Conservation (phyloP, 2,113 vertebrate genomes). For the Ivindomyrus marchei region DNA sequence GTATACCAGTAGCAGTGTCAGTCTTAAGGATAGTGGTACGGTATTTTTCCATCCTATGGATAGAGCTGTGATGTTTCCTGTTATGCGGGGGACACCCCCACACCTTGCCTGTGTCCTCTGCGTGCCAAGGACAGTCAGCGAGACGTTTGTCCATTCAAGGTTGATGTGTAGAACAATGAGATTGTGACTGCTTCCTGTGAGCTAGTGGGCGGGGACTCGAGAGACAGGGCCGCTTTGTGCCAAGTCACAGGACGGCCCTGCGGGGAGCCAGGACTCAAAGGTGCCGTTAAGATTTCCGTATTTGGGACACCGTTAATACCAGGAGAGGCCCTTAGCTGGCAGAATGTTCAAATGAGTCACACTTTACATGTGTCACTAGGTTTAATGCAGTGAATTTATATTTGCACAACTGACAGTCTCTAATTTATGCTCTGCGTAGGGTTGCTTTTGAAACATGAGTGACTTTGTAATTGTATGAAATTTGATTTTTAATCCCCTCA, state of each 20-base stretch:
- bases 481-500: neutral
- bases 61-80: neutral
- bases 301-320: neutral
- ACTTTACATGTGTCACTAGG: neutral
- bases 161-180: neutral
- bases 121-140: neutral
- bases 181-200: neutral
- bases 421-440: neutral
- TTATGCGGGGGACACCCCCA: neutral
- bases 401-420: neutral
- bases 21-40: neutral
- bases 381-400: neutral
- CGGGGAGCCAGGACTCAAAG: neutral
- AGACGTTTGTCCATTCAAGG: neutral
- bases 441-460: neutral
- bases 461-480: neutral
- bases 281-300: neutral
- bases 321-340: neutral
- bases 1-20: neutral
- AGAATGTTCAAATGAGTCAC: neutral
- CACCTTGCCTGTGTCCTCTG: neutral
- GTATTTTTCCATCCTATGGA: neutral
- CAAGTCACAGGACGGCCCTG: neutral
- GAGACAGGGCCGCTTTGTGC: neutral
- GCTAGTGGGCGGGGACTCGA: neutral